These are phyloP conservation scores for Cistogaster globosa DNA, from an alignment of 2,888 invertebrate genomes.

Conservation along the genomic window DNA sequence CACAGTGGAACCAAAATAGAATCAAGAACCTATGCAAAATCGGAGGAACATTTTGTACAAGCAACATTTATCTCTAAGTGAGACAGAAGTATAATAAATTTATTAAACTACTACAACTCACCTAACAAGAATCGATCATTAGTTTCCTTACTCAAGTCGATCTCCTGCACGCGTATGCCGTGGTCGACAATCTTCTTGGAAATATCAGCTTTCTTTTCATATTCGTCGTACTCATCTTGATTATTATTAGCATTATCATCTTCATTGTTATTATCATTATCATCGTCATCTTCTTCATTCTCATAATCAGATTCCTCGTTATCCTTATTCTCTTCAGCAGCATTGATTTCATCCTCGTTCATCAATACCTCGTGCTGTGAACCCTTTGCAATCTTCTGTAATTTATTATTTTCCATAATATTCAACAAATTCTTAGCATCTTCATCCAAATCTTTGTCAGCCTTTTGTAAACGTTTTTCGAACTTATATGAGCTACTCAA, in stretches of 20 bases:
- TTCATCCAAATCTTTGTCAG: constrained; percentile 77
- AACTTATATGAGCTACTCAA: constrained; percentile 73
- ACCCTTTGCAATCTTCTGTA: constrained; percentile 78
- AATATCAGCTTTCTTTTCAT: constrained; percentile 74
- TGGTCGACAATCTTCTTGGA: constrained; percentile 76
- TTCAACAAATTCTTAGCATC: constrained; percentile 77
- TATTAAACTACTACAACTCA: constrained; percentile 71
- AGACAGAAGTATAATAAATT: too few relatives aligned
- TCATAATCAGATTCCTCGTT: constrained; percentile 82
- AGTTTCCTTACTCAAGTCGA: constrained; percentile 79
- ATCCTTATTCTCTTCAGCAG: constrained; percentile 77
- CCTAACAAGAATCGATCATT: constrained; percentile 79
- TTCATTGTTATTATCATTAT: constrained; percentile 79
- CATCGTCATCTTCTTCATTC: constrained; percentile 82
- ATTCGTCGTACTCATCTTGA: constrained; percentile 73
- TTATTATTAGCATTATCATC: constrained; percentile 74
- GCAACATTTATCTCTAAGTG: too few relatives aligned
- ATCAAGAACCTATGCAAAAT: too few relatives aligned
- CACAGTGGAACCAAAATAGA: too few relatives aligned
- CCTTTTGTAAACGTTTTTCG: constrained; percentile 76
- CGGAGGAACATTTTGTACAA: too few relatives aligned
- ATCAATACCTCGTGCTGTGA: constrained; percentile 70
- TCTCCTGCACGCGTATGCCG: constrained; percentile 79
- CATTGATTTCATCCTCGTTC: constrained; percentile 77
- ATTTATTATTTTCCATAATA: constrained; percentile 77